phyloP scores from a whole-genome alignment of 2,113 vertebrate species.

The Platycercus adscitus region DNA sequence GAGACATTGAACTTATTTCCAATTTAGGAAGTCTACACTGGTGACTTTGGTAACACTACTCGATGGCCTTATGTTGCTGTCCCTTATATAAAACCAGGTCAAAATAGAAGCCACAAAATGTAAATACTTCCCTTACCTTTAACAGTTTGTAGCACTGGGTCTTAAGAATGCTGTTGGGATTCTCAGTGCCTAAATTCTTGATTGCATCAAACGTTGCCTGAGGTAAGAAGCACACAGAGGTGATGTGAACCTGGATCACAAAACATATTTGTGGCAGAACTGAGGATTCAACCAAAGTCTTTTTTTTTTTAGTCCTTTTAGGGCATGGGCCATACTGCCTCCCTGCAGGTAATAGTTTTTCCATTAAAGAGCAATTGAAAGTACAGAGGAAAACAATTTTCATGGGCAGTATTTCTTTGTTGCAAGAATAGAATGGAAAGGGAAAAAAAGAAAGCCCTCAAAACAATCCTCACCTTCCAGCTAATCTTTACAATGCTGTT shows the following conservation, averaged over 20 bases:
- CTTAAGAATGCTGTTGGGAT: background rate
- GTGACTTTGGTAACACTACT: background rate
- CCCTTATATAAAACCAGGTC: background rate
- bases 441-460: background rate
- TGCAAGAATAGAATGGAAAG: background rate
- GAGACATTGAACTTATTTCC: fast-evolving
- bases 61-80: background rate
- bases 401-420: background rate
- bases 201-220: background rate
- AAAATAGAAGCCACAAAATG: background rate
- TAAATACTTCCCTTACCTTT: background rate
- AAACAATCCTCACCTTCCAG: constrained; percentile 9
- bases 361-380: background rate
- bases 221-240: background rate
- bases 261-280: background rate
- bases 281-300: background rate
- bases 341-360: background rate
- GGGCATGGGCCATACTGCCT: background rate
- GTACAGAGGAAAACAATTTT: background rate
- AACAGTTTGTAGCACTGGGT: background rate
- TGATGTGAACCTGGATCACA: background rate
- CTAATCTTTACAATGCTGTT: constrained; percentile 62
- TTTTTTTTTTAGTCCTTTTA: background rate
- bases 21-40: background rate
- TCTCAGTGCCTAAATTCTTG: background rate